These are phyloP conservation scores for Sialis lutaria DNA, from an alignment of 2,888 invertebrate species.

Conservation along the genomic window DNA sequence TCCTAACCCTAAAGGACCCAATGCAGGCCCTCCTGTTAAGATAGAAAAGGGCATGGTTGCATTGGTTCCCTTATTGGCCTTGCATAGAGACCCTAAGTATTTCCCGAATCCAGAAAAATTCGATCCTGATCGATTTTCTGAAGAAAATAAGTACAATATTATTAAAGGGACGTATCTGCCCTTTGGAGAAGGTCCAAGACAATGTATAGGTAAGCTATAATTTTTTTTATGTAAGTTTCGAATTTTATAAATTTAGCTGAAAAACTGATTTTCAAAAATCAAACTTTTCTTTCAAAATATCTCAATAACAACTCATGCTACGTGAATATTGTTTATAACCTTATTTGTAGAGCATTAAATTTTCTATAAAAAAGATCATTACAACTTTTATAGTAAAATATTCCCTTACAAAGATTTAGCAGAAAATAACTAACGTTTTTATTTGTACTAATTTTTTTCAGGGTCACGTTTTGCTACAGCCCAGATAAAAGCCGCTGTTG, in stretches of 20 bases:
- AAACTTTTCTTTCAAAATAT: too few species aligned
- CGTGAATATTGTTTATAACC: too few species aligned
- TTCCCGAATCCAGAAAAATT: slow-evolving; percentile 11
- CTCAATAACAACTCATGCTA: too few species aligned
- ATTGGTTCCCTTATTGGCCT: slow-evolving; percentile 14
- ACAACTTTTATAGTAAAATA: too few species aligned
- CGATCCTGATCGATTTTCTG: slow-evolving; percentile 13
- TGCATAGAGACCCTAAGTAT: slow-evolving; percentile 13
- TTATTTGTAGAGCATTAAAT: too few species aligned
- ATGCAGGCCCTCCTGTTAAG: slow-evolving; percentile 13
- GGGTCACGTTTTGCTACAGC: slow-evolving; percentile 14
- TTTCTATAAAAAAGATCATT: too few species aligned
- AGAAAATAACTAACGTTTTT: too few species aligned
- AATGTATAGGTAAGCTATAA: slow-evolving; percentile 15
- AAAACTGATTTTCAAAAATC: too few species aligned
- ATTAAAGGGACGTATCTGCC: slow-evolving; percentile 16
- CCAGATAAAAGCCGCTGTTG: slow-evolving; percentile 23
- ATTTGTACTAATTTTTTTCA: slow-evolving; percentile 2
- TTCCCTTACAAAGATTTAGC: too few species aligned
- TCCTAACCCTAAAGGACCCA: slow-evolving; percentile 10
- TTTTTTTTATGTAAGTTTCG: too few species aligned
- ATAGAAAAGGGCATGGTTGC: slow-evolving; percentile 14
- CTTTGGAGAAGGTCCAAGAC: slow-evolving; percentile 18
- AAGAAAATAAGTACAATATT: slow-evolving; percentile 14
- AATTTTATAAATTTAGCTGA: too few species aligned